Conservation (phyloP, 1,140 invertebrate species). For the Amphibalanus amphitrite region DNA sequence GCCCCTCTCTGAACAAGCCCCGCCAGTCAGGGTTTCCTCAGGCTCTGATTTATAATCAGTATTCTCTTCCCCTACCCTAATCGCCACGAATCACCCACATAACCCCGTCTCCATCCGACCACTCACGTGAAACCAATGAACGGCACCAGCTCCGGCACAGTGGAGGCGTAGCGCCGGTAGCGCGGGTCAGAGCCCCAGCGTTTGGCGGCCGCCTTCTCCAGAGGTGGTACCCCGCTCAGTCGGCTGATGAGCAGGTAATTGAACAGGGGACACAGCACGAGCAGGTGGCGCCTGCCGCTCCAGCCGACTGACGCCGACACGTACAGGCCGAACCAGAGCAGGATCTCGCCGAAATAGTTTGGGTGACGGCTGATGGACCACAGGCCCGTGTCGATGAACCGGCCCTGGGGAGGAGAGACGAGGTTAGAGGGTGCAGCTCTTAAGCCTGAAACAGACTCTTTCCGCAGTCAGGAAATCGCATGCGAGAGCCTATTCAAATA, state of each 20-base stretch:
- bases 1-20: too few species aligned
- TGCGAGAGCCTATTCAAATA: too few species aligned
- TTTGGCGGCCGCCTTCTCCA: conserved; percentile 39
- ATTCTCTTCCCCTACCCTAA: too few species aligned
- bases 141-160: conserved; percentile 18
- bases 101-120: too few species aligned
- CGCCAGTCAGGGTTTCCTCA: too few species aligned
- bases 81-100: too few species aligned
- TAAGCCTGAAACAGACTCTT: too few species aligned
- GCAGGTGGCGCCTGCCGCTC: conserved; percentile 44
- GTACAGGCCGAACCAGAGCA: conserved; percentile 87
- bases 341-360: conserved; percentile 88
- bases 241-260: conserved; percentile 74
- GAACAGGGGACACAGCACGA: conserved; percentile 71
- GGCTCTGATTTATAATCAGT: too few species aligned
- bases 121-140: conserved; percentile 8
- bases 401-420: conserved; percentile 14
- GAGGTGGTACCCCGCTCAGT: conserved; percentile 63
- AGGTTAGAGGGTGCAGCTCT: too few species aligned
- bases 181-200: conserved; percentile 18
- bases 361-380: conserved; percentile 82
- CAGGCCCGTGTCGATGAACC: conserved; percentile 39
- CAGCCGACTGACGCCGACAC: conserved; percentile 72
- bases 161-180: conserved; percentile 16
- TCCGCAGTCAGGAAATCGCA: too few species aligned